Evolutionary conservation across 1,140 invertebrate species (phyloP).

Genomic region (Maniola jurtina): DNA sequence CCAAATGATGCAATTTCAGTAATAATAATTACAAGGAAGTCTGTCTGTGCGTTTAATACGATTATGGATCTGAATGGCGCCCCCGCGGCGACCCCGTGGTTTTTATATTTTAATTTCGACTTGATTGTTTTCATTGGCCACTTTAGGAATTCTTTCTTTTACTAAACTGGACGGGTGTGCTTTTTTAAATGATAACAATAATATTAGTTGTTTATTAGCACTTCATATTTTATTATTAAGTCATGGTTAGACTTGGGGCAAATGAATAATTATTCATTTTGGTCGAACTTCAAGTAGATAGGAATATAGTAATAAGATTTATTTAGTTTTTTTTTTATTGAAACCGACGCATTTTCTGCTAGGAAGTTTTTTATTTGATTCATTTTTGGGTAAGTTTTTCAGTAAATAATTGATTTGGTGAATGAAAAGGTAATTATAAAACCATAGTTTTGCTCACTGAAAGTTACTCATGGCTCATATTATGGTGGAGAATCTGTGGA

Average conservation of each 20-base stretch:
- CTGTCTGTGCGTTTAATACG: constrained; percentile 7
- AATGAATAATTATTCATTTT: background rate
- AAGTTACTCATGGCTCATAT: too few relatives aligned
- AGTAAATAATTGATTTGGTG: too few relatives aligned
- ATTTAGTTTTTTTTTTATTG: too few relatives aligned
- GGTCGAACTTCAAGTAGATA: too few relatives aligned
- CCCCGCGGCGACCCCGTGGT: constrained; percentile 25
- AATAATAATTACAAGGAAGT: constrained; percentile 3
- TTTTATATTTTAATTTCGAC: constrained; percentile 35
- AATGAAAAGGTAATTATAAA: too few relatives aligned
- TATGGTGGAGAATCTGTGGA: too few relatives aligned
- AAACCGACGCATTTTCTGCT: too few relatives aligned
- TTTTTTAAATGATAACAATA: constrained; percentile 4
- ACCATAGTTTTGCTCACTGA: too few relatives aligned
- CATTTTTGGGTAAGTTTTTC: too few relatives aligned
- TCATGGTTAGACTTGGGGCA: background rate
- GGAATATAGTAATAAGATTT: too few relatives aligned
- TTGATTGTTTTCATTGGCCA: constrained; percentile 16
- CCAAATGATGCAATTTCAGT: constrained; percentile 6
- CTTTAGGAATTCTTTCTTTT: constrained; percentile 8
- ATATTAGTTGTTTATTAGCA: constrained; percentile 7
- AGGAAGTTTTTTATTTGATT: too few relatives aligned
- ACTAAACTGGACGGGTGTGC: background rate
- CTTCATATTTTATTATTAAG: constrained; percentile 2
- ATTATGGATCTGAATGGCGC: constrained; percentile 13